Conservation (phyloP, 2,888 invertebrate genomes). For the Iphiclides podalirius region DNA sequence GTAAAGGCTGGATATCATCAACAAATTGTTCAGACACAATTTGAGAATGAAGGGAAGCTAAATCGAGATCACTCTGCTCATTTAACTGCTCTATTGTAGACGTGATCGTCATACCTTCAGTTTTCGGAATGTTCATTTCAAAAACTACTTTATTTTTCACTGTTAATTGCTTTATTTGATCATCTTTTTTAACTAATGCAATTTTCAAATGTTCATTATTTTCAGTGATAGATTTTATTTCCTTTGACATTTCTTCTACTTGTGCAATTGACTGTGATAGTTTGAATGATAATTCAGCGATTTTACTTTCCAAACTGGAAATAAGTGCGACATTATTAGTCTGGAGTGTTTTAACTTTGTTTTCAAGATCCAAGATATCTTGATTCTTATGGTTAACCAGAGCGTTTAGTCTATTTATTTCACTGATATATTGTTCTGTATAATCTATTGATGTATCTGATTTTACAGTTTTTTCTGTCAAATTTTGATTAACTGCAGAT, state of each 20-base stretch:
- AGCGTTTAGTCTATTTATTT: conserved; percentile 79
- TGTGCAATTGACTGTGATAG: conserved; percentile 38
- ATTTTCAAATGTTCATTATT: conserved; percentile 48
- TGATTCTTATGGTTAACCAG: conserved; percentile 70
- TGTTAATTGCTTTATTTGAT: conserved; percentile 55
- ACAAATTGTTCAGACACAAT: conserved; percentile 50
- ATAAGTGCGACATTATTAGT: conserved; percentile 39
- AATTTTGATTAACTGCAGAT: conserved; percentile 51
- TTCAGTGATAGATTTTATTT: conserved; percentile 42
- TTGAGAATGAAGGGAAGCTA: conserved; percentile 63
- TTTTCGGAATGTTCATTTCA: conserved; percentile 75
- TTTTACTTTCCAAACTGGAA: conserved; percentile 47
- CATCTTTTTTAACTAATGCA: conserved; percentile 50
- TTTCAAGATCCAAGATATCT: conserved; percentile 59
- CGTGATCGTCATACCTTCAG: conserved; percentile 73
- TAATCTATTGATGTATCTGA: conserved; percentile 52
- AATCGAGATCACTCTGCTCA: conserved; percentile 44
- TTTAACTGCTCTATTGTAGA: conserved; percentile 66
- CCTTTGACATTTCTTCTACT: conserved; percentile 39
- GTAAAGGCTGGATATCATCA: conserved; percentile 31
- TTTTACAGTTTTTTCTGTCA: conserved; percentile 45
- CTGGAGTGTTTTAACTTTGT: conserved; percentile 48
- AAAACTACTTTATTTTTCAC: conserved; percentile 62
- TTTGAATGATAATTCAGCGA: conserved; percentile 55
- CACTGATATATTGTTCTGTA: conserved; percentile 72